Conservation (phyloP, 2,113 vertebrate genomes). For the Labeo rohita region DNA sequence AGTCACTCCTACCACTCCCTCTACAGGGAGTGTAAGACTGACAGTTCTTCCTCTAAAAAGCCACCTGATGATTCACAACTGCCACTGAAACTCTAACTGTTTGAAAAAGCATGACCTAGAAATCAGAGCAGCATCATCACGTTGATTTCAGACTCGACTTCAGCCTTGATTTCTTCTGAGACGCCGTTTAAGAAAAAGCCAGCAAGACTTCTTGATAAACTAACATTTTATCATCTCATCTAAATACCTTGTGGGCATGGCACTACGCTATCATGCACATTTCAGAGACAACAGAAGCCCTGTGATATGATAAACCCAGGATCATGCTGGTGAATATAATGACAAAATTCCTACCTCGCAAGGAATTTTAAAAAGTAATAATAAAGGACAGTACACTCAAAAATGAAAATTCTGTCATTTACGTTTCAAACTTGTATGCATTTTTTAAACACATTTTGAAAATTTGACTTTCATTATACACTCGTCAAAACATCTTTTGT, state of each 20-base stretch:
- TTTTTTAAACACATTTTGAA: neutral
- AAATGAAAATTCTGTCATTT: neutral
- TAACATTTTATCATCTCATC: constrained; percentile 25
- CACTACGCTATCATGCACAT: neutral
- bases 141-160: neutral
- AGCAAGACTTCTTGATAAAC: neutral
- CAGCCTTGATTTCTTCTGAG: neutral
- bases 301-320: neutral
- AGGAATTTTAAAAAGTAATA: neutral
- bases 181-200: neutral
- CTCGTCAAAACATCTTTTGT: neutral
- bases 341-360: neutral
- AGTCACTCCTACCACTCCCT: constrained; percentile 48
- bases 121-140: constrained; percentile 21
- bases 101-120: constrained; percentile 34
- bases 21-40: constrained; percentile 43
- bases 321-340: neutral
- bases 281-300: constrained; percentile 19
- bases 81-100: constrained; percentile 41
- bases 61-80: constrained; percentile 52
- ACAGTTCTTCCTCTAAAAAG: constrained; percentile 36
- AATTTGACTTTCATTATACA: neutral
- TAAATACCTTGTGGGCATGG: constrained; percentile 26
- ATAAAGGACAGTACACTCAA: neutral
- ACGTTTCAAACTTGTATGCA: neutral